Percentiles rank a stretch among this genome's conserved stretches.
Evolutionary conservation across 2,797 vertebrate genomes (phyloP).

Genomic region (Malurus leucopterus): DNA sequence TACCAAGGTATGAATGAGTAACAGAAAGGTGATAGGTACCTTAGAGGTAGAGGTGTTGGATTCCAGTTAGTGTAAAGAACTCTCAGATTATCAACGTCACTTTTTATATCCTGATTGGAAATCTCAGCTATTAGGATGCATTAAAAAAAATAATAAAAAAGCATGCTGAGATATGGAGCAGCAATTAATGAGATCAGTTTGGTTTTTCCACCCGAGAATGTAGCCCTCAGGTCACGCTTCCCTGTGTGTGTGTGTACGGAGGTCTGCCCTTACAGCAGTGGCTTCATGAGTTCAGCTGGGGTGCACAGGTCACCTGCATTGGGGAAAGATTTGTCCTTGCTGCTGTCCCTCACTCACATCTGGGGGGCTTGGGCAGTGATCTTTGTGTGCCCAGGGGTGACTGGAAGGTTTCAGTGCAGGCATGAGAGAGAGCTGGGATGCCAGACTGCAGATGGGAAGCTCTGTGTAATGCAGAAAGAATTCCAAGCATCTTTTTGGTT

Average conservation of each 20-base stretch:
- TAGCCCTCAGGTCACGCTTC: background rate
- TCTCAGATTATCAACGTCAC: background rate
- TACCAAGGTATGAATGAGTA: background rate
- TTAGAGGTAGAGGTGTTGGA: background rate
- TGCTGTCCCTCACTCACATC: background rate
- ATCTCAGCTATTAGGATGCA: background rate
- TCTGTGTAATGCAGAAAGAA: constrained; percentile 51
- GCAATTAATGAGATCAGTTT: background rate
- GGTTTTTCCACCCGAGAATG: background rate
- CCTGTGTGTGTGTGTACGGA: rapidly evolving
- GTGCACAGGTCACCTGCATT: rapidly evolving
- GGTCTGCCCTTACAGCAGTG: background rate
- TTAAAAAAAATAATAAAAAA: background rate
- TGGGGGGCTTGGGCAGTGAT: background rate
- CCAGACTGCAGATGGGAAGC: background rate
- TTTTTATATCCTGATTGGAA: background rate
- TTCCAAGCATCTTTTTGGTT: constrained; percentile 53
- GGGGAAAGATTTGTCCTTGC: rapidly evolving
- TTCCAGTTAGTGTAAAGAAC: background rate
- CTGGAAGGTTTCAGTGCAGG: background rate
- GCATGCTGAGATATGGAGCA: rapidly evolving
- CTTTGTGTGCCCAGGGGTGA: background rate
- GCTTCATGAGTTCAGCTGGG: background rate
- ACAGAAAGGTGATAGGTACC: background rate
- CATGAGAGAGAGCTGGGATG: background rate